Evolutionary conservation across 30 jellyfish, hydroid and myxozoan genomes (phyloP), one percentile per base, ranked within the genome.

Genomic region (Aurelia aurita): DNA sequence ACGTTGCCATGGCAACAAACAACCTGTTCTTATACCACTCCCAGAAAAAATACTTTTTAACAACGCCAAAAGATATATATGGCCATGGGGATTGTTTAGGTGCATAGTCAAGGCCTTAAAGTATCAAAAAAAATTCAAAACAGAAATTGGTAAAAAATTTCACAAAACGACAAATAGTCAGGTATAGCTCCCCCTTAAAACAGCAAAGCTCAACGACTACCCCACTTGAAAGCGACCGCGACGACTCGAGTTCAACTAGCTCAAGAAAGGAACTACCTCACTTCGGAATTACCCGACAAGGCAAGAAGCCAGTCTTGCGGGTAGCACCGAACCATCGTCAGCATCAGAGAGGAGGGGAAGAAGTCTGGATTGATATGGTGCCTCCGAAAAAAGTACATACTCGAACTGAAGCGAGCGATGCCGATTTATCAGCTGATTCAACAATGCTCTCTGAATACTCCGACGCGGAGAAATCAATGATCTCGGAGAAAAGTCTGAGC

Each of bases 291-390:
- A 83, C 63, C 28, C 96, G 97, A 25, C 96, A 93, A 45, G 90
- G 98, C 47, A 51, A 78, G 27, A 93, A 88, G 53, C 98, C 98
- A 20, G 86, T 93, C 29, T 89, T 93, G 19, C 72, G 98, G 23
- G 98, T 93, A 0, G 93, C 94, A 55, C 98, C 98, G 58, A 87
- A 85, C 44, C 97, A 93, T 60, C 96, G 96, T 1, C 86, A 83
- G 87, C 61, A 80, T 69, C 85, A 87, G 80, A 57, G 79, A 29
- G 57, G 53, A 26, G 96, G 96, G 32, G 93, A 95, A 18, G 98
- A 93, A 46, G 75, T 93, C 21, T 93, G 98, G 98, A 93, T 93
- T 44, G 98, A 93, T 70, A 88, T 93, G 98, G 98, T 93, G 25
- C 98, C 98, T 6, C 91, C 98, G 0, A 83, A 87, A 82, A 81